phyloP scores from a whole-genome alignment of 37 sponge, comb jelly and placozoan genomes.

The Aplysina aerophoba region DNA sequence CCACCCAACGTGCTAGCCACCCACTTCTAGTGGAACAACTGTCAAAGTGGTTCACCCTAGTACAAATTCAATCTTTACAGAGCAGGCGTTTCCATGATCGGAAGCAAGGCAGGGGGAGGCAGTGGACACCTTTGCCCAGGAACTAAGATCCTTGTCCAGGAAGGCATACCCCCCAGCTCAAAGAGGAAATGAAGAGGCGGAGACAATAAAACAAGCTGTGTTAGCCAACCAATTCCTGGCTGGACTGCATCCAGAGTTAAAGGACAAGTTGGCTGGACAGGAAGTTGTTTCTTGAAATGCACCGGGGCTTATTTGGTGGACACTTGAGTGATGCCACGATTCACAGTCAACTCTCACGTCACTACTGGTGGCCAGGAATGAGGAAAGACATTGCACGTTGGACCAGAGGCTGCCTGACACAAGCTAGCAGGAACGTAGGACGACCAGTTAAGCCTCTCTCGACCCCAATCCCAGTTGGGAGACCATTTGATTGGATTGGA shows the following conservation, averaged over 20 bases:
- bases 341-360: no score
- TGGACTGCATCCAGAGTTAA: conserved; percentile 1
- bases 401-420: conserved; percentile 44
- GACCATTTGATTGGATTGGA: conserved; percentile 58
- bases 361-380: conserved; percentile 10
- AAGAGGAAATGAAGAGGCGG: no score
- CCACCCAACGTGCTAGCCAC: conserved; percentile 24
- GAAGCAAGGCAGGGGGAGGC: no score
- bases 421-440: conserved; percentile 44
- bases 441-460: conserved; percentile 27
- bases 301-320: no score
- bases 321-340: no score
- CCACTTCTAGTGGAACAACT: conserved; percentile 26
- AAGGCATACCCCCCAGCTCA: no score
- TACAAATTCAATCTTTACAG: conserved; percentile 25
- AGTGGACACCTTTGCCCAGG: no score
- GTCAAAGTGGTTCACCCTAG: conserved; percentile 44
- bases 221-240: conserved; percentile 33
- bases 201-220: conserved; percentile 18
- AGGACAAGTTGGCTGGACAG: conserved; percentile 7
- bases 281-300: background rate
- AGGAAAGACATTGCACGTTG: conserved; percentile 38
- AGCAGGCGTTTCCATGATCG: conserved; percentile 44
- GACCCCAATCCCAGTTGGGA: conserved; percentile 64
- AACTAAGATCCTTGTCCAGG: no score